Percentiles rank a stretch among this genome's conserved stretches.
These are phyloP conservation scores for Timema podura DNA, from an alignment of 2,888 invertebrate genomes.

Conservation along the genomic window DNA sequence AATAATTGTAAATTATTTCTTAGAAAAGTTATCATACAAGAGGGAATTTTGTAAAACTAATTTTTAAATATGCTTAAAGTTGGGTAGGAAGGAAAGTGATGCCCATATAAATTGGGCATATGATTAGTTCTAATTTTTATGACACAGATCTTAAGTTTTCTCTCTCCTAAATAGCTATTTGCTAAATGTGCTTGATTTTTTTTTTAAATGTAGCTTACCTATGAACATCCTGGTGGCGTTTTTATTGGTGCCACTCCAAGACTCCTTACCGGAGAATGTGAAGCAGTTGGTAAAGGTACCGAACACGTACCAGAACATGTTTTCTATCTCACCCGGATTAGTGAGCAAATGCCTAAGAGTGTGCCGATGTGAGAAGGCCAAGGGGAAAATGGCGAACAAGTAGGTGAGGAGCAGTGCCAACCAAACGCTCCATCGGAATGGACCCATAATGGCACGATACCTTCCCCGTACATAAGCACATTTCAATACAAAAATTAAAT, in stretches of 20 bases:
- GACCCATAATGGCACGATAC: constrained; percentile 78
- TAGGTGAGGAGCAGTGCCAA: constrained; percentile 66
- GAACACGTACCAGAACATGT: constrained; percentile 85
- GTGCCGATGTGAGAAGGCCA: constrained; percentile 69
- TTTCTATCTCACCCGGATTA: constrained; percentile 68
- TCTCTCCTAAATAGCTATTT: too few species aligned
- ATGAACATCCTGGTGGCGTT: constrained; percentile 66
- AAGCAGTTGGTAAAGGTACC: constrained; percentile 81
- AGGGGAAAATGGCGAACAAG: constrained; percentile 67
- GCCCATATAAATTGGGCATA: too few species aligned
- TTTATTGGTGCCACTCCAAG: constrained; percentile 67
- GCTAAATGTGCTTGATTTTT: too few species aligned
- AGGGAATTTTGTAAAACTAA: too few species aligned
- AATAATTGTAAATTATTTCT: too few species aligned
- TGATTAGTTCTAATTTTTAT: too few species aligned
- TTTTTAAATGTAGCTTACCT: constrained; percentile 56
- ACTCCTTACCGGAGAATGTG: constrained; percentile 58
- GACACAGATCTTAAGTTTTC: too few species aligned
- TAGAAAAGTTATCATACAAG: too few species aligned
- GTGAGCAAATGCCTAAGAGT: constrained; percentile 61
- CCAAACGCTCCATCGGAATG: constrained; percentile 81
- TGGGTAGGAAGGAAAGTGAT: too few species aligned
- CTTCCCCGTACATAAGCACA: too few species aligned
- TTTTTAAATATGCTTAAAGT: too few species aligned
- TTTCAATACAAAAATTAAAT: too few species aligned